Conservation (phyloP, 2,113 vertebrate genomes). For the Callipepla californica region DNA sequence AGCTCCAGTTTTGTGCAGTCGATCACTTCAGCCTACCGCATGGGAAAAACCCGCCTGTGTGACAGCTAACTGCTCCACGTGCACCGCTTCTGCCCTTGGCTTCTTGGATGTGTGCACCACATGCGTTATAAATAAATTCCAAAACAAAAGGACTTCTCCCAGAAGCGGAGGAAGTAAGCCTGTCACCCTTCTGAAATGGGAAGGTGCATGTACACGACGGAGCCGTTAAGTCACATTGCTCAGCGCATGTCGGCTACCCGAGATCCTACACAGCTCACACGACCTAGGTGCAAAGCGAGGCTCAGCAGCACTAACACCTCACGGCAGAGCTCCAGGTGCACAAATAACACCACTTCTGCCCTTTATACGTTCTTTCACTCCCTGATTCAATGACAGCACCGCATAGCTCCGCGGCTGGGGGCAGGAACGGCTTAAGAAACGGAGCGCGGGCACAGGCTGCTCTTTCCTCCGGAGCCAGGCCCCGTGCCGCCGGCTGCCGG, state of each 20-base stretch:
- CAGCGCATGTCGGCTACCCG: fast-evolving
- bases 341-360: not conserved
- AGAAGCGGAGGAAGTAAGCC: too few species aligned
- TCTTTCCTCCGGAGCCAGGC: not conserved
- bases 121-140: not conserved
- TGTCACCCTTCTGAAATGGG: not conserved
- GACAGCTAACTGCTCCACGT: not conserved
- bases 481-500: too few species aligned
- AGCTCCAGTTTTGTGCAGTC: not conserved
- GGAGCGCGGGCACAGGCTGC: fast-evolving
- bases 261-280: not conserved
- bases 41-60: not conserved
- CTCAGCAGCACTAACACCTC: not conserved
- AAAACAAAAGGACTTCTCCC: not conserved
- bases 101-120: not conserved
- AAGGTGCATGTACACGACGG: not conserved
- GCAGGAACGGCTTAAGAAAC: not conserved
- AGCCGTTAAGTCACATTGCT: not conserved
- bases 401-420: fast-evolving
- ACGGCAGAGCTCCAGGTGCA: not conserved
- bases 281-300: not conserved
- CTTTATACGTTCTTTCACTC: not conserved
- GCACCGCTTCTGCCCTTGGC: not conserved
- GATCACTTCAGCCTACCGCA: not conserved
- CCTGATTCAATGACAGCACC: not conserved